Percentiles rank a stretch among this genome's conserved stretches.
Evolutionary conservation across 2,113 vertebrate species (phyloP).

Genomic region (Callipepla californica): DNA sequence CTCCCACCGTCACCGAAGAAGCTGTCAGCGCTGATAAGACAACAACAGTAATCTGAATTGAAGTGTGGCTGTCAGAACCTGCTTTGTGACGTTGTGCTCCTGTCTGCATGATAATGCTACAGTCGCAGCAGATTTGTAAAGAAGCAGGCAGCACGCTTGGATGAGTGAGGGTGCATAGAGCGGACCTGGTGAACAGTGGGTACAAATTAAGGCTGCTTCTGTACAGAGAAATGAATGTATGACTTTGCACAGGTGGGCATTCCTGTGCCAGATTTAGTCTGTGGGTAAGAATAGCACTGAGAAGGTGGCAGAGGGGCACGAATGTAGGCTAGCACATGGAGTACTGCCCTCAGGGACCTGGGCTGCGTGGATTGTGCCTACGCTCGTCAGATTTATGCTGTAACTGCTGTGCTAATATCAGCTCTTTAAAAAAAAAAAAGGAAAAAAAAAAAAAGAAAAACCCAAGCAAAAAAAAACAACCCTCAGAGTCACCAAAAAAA

Average conservation of each 20-base stretch:
- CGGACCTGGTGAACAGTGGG: neutral
- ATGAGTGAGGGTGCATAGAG: neutral
- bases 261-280: constrained; percentile 9
- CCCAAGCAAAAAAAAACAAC: too few species aligned
- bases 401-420: constrained; percentile 31
- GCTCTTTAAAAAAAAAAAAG: neutral
- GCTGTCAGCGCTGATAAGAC: constrained; percentile 14
- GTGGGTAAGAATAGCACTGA: constrained; percentile 30
- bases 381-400: fast-evolving
- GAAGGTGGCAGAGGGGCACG: constrained; percentile 28
- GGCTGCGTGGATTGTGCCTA: neutral
- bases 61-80: neutral
- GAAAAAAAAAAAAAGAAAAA: neutral
- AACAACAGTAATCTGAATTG: neutral
- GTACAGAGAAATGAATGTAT: neutral
- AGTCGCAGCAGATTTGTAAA: neutral
- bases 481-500: neutral
- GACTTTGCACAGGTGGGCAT: neutral
- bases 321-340: neutral
- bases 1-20: neutral
- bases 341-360: neutral
- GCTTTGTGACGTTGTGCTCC: neutral
- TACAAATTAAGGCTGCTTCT: neutral
- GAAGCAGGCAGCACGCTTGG: neutral
- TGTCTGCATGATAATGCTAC: neutral